Evolutionary conservation across 2,113 vertebrate species (phyloP), one percentile per base, ranked within the genome.

Genomic region (Tympanuchus pallidicinctus): DNA sequence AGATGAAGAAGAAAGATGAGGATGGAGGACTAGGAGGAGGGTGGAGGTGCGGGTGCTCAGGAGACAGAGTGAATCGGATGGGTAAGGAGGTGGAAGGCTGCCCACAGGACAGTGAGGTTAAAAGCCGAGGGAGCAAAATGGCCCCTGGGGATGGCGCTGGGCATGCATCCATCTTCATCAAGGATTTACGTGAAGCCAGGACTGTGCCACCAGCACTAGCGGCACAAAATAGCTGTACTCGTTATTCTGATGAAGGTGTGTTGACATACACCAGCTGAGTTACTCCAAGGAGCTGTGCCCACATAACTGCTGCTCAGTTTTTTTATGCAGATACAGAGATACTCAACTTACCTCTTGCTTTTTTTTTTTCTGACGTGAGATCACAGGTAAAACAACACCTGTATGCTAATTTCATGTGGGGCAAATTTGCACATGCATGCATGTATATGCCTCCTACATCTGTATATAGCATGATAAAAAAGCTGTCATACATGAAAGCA

Each of bases 301-400:
- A 4, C 27, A 8, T 3, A 19, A 2, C 27, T 43, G 43, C 38
- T 20, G 1, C 36, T 43, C 8, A 0, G 2, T 19, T 45, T 15
- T 38, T 64, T 10, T 6, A 10, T 18, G 20, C 17, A 3, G 43
- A 9, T 10, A 3, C 1, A 18, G 36, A 32, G 48, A 24, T 2
- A 20, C 3, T 1, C 0, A 1, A 4, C 27, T 34, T 14, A 21
- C 7, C n/a, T 45, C 6, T 10, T 47, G 8, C 4, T 18, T 34
- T 14, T 17, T 10, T 28, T 21, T 38, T 34, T 75, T 40, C 36
- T 27, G 30, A 1, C 8, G 2, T 14, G 7, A 30, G 34, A 6
- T 45, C 2, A 1, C 7, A 27, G 8, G 8, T 25, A 6, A 27
- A 18, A 28, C 19, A 8, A 2, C 0, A 13, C 0, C 0, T 8